phyloP scores from a whole-genome alignment of 1,140 invertebrate genomes.

The Achroia grisella region DNA sequence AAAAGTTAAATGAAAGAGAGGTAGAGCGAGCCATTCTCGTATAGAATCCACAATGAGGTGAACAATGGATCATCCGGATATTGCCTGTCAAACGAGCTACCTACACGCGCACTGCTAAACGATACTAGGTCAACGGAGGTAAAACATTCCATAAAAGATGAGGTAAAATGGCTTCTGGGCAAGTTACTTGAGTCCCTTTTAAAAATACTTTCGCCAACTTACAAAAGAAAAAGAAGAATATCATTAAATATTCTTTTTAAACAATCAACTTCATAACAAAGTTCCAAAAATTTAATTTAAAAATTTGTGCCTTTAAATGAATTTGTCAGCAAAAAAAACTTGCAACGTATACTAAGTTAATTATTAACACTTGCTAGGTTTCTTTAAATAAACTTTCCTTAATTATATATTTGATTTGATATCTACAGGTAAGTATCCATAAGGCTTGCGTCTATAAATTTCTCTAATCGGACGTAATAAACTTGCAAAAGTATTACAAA shows the following conservation, averaged over 20 bases:
- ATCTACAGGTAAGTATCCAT: no score
- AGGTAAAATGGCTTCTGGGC: neutral
- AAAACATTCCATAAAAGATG: conserved; percentile 9
- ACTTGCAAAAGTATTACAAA: no score
- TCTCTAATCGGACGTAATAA: no score
- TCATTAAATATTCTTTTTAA: conserved; percentile 1
- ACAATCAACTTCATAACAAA: neutral
- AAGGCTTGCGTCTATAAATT: no score
- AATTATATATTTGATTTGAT: no score
- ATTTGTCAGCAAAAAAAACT: neutral
- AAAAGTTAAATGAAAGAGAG: conserved; percentile 17
- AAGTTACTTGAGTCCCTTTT: no score
- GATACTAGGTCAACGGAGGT: conserved; percentile 6
- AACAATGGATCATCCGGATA: conserved; percentile 65
- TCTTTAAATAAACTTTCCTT: no score
- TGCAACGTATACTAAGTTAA: neutral
- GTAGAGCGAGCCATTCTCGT: conserved; percentile 14
- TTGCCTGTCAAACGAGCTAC: conserved; percentile 28
- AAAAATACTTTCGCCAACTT: no score
- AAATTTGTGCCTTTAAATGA: neutral
- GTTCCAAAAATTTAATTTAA: neutral
- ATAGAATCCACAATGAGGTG: conserved; percentile 57
- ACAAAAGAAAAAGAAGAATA: neutral
- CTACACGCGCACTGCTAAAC: conserved; percentile 1
- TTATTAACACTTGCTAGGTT: no score